A percentile compares a stretch with the other conserved stretches of the same genome.
Evolutionary conservation across 2,797 vertebrate genomes (phyloP).

Genomic region (Brachyalestes nurse): DNA sequence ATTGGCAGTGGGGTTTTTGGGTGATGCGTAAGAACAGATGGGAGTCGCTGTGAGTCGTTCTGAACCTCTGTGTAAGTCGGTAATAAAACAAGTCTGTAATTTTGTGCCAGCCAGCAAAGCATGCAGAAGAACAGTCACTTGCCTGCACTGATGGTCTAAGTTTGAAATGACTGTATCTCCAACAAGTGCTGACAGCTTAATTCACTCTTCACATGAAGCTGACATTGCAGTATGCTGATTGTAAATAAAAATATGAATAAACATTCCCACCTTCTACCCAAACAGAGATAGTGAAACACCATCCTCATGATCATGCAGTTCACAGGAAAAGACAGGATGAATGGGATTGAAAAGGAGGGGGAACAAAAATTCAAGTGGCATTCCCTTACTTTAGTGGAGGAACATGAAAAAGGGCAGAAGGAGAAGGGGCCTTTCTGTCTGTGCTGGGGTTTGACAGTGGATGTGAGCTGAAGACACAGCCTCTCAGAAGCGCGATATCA

Average conservation of each 20-base stretch:
- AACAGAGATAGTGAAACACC: too few species aligned
- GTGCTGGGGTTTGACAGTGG: slow-evolving; percentile 27
- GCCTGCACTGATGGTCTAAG: neutral
- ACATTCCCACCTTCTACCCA: slow-evolving; percentile 3
- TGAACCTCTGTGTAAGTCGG: too few species aligned
- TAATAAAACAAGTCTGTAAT: neutral
- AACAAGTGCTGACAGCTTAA: neutral
- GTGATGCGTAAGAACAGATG: neutral
- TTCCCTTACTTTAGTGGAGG: too few species aligned
- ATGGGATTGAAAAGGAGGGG: neutral
- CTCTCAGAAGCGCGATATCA: too few species aligned
- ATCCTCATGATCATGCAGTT: slow-evolving; percentile 67
- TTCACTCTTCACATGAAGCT: neutral
- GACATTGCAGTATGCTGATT: slow-evolving; percentile 29
- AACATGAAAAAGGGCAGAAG: too few species aligned
- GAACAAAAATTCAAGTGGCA: slow-evolving; percentile 23
- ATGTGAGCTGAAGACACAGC: too few species aligned
- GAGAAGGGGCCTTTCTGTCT: slow-evolving; percentile 15
- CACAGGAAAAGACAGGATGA: slow-evolving; percentile 25
- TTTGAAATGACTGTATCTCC: neutral
- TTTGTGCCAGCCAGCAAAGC: neutral
- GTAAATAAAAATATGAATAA: too few species aligned
- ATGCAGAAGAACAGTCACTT: neutral
- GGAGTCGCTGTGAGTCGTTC: too few species aligned
- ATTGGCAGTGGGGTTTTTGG: neutral